Evolutionary conservation across 1,140 invertebrate species (phyloP).

Genomic region (Chironomus tepperi): DNA sequence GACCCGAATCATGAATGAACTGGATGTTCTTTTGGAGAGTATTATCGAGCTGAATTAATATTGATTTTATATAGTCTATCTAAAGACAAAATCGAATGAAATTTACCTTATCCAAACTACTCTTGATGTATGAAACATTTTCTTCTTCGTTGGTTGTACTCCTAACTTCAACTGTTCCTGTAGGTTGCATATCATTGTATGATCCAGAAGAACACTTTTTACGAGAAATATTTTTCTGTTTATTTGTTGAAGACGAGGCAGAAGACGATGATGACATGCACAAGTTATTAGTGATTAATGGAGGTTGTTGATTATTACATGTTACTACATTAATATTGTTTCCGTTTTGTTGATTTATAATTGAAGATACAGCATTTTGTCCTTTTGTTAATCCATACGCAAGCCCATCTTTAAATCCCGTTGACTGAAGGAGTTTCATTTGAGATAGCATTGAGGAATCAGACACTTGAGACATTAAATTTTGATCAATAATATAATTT

Average conservation of each 20-base stretch:
- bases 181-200: not conserved
- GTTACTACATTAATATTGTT: not conserved
- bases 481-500: slow-evolving; percentile 2
- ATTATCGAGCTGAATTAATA: slow-evolving; percentile 24
- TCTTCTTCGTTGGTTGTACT: not conserved
- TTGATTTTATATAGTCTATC: not conserved
- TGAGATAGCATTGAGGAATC: slow-evolving; percentile 31
- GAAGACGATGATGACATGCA: not conserved
- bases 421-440: slow-evolving; percentile 37
- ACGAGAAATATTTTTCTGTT: slow-evolving; percentile 10
- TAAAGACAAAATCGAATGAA: not conserved
- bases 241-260: not conserved
- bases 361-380: slow-evolving; percentile 25
- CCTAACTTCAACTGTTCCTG: not conserved
- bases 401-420: slow-evolving; percentile 36
- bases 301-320: slow-evolving; percentile 25
- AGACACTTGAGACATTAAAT: not conserved
- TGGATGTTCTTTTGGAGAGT: slow-evolving; percentile 25
- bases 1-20: slow-evolving; percentile 25
- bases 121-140: not conserved
- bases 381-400: slow-evolving; percentile 27
- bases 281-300: not conserved
- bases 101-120: slow-evolving; percentile 3
- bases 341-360: slow-evolving; percentile 21
- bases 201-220: not conserved